Conservation (phyloP, 2,797 vertebrate species). For the Spheniscus humboldti region DNA sequence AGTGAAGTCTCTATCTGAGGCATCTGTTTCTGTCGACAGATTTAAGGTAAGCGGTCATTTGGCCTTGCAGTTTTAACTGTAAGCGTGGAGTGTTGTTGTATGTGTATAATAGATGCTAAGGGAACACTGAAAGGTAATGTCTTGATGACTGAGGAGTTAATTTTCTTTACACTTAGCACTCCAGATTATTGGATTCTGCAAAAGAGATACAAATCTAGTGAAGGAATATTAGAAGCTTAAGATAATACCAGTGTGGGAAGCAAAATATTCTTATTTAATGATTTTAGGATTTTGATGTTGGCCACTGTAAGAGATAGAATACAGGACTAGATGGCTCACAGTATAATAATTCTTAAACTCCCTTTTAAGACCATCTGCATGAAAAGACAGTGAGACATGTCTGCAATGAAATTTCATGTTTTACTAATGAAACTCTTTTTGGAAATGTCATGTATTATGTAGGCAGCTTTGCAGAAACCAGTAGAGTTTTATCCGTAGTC, state of each 20-base stretch:
- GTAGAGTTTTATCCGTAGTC: neutral
- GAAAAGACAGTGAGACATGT: neutral
- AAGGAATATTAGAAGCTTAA: neutral
- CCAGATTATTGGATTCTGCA: neutral
- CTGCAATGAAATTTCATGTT: neutral
- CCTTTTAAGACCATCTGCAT: neutral
- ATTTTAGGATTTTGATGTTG: neutral
- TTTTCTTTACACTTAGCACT: neutral
- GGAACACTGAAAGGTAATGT: neutral
- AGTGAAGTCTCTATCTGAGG: slow-evolving; percentile 91
- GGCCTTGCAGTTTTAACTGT: neutral
- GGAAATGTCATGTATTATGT: neutral
- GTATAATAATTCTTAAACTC: neutral
- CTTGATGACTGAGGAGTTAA: neutral
- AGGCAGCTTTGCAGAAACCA: neutral
- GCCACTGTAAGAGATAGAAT: neutral
- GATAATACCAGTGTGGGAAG: neutral
- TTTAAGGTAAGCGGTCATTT: slow-evolving; percentile 82
- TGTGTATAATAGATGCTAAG: neutral
- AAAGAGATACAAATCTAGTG: neutral
- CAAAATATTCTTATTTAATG: neutral
- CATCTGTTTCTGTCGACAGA: slow-evolving; percentile 86
- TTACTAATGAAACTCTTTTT: neutral
- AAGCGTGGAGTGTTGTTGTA: neutral
- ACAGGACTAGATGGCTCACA: neutral